These are phyloP conservation scores for Ectemnius lituratus DNA, from an alignment of 2,888 invertebrate species.

Conservation along the genomic window DNA sequence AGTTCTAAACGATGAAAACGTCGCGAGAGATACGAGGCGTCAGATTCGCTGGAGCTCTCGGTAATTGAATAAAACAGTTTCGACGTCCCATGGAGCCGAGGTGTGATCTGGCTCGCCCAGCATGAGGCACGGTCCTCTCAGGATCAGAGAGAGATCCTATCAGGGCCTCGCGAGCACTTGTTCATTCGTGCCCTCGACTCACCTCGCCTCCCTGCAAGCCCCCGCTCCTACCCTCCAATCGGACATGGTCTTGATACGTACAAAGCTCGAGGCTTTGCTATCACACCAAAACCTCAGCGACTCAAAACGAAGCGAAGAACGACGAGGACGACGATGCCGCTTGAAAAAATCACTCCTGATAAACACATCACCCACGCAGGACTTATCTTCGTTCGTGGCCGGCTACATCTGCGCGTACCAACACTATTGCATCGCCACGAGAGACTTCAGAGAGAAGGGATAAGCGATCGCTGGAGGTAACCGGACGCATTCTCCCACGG, in stretches of 20 bases:
- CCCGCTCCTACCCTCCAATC: constrained; percentile 23
- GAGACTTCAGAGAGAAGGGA: no score
- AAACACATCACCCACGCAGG: neutral
- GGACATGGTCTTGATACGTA: constrained; percentile 33
- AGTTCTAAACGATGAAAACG: constrained; percentile 19
- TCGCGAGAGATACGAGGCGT: constrained; percentile 34
- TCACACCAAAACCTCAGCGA: neutral
- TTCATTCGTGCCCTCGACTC: constrained; percentile 16
- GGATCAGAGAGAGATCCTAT: constrained; percentile 59
- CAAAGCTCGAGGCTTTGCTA: constrained; percentile 13
- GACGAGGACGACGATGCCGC: neutral
- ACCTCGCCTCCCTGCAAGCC: constrained; percentile 11
- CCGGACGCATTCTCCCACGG: no score
- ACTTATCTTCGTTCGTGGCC: no score
- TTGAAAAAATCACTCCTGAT: neutral
- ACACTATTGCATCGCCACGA: no score
- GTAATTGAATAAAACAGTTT: constrained; percentile 72
- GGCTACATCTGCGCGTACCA: no score
- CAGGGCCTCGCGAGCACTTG: constrained; percentile 47
- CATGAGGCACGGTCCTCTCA: constrained; percentile 63
- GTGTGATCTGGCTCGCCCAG: constrained; percentile 72
- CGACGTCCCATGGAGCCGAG: constrained; percentile 70
- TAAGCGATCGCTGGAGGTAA: no score
- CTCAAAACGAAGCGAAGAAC: constrained; percentile 6
- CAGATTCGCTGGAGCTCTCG: constrained; percentile 54